Evolutionary conservation across 2,113 vertebrate species (phyloP).

Genomic region (Periophthalmodon schlosseri): DNA sequence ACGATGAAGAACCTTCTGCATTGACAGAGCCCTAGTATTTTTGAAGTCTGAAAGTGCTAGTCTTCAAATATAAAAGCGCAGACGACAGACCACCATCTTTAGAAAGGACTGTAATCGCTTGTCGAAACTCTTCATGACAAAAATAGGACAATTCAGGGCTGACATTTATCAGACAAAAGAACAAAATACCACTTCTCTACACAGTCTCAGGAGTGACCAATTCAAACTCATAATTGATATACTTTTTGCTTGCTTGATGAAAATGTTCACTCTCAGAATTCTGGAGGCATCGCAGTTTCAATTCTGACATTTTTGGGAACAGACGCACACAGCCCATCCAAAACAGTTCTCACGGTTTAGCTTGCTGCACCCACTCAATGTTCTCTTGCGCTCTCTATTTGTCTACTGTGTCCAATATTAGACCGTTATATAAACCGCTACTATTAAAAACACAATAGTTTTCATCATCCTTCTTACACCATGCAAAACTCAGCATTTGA

Average conservation of each 20-base stretch:
- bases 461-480: neutral
- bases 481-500: neutral
- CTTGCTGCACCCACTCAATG: slow-evolving; percentile 24
- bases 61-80: slow-evolving; percentile 7
- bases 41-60: slow-evolving; percentile 6
- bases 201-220: neutral
- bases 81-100: neutral
- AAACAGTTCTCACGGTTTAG: slow-evolving; percentile 2
- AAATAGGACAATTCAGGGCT: neutral
- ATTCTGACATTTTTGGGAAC: neutral
- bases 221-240: neutral
- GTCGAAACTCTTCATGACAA: slow-evolving; percentile 4
- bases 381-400: slow-evolving; percentile 10
- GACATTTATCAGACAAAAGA: slow-evolving; percentile 13
- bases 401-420: neutral
- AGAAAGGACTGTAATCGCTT: slow-evolving; percentile 15
- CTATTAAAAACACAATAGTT: slow-evolving; percentile 1
- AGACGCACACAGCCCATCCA: neutral
- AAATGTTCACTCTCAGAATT: neutral
- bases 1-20: neutral
- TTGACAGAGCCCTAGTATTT: neutral
- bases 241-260: neutral
- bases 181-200: neutral
- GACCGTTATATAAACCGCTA: slow-evolving; percentile 3
- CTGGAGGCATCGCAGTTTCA: neutral